phyloP scores from a whole-genome alignment of 2,113 vertebrate species.

The Casuarius casuarius region DNA sequence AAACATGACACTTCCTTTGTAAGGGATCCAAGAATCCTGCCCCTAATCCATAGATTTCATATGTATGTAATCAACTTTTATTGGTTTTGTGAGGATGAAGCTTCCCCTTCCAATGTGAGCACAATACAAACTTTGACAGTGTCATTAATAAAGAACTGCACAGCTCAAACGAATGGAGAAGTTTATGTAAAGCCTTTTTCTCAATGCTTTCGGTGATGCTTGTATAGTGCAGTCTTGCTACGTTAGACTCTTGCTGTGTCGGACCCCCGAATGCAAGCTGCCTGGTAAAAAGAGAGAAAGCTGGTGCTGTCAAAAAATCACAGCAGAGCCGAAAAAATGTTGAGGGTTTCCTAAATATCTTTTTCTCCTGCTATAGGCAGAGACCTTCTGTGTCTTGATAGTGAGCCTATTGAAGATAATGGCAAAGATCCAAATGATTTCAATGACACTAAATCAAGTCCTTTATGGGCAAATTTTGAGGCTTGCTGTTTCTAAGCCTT shows the following conservation, averaged over 20 bases:
- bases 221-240: not conserved
- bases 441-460: not conserved
- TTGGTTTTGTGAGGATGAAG: constrained; percentile 60
- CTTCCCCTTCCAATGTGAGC: constrained; percentile 51
- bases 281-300: not conserved
- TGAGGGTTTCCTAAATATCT: not conserved
- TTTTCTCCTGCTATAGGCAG: not conserved
- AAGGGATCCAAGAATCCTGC: constrained; percentile 63
- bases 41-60: constrained; percentile 63
- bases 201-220: not conserved
- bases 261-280: not conserved
- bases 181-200: constrained; percentile 20
- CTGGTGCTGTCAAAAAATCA: not conserved
- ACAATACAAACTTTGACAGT: constrained; percentile 45
- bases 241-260: not conserved
- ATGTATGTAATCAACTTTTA: constrained; percentile 74
- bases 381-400: not conserved
- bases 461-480: not conserved
- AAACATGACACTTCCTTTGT: constrained; percentile 70
- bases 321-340: not conserved
- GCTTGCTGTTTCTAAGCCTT: not conserved
- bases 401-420: constrained; percentile 10
- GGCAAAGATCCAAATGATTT: not conserved
- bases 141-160: constrained; percentile 53
- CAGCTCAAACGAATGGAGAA: not conserved